Evolutionary conservation across 2,888 invertebrate species (phyloP), one percentile per base, ranked within the genome.

Genomic region (Merodon equestris): DNA sequence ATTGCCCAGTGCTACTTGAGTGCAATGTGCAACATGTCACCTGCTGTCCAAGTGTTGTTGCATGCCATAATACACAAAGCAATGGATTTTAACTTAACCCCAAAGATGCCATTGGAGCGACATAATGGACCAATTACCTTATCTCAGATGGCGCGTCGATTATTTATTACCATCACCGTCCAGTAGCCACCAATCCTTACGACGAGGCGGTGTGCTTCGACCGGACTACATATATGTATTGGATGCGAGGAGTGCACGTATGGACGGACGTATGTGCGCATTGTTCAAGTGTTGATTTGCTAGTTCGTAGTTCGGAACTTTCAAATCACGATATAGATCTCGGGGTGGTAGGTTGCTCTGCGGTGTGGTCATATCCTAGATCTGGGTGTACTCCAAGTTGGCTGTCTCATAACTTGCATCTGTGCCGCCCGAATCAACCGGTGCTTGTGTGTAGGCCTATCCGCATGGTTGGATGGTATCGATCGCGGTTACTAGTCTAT

Each of bases 41-140:
- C 79, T 79, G 74, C 73, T 72, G 67, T 77, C 67, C 56, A 45
- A 42, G 53, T 60, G 56, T 64, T 60, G 19, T 66, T 27, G 36
- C 9, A 9, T 40, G n/a, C 40, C 40, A 27, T 27, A 27, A 27
- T 40, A 40, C 27, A 63, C 64, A 56, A 61, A 73, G 44, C 58
- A 54, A 36, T 58, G 63, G 73, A 73, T 68, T n/a, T 64, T 79
- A 63, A 79, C 60, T 68, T 73, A 27, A 27, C 27, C 53, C 34
- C 50, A 53, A 58, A 74, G 79, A 79, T 79, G 79, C 74, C 79
- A 79, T 79, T 79, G 73, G 79, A 79, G 74, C 79, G 79, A 79
- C 84, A 84, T 84, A 84, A 84, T 84, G 83, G 84, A 84, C 84
- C 84, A 84, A 84, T 84, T 84, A 84, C 83, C 83, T 84, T 84